A percentile compares a stretch with the other conserved stretches of the same genome.
Evolutionary conservation across 2,797 vertebrate species (phyloP).

Genomic region (Coregonus ussuriensis): DNA sequence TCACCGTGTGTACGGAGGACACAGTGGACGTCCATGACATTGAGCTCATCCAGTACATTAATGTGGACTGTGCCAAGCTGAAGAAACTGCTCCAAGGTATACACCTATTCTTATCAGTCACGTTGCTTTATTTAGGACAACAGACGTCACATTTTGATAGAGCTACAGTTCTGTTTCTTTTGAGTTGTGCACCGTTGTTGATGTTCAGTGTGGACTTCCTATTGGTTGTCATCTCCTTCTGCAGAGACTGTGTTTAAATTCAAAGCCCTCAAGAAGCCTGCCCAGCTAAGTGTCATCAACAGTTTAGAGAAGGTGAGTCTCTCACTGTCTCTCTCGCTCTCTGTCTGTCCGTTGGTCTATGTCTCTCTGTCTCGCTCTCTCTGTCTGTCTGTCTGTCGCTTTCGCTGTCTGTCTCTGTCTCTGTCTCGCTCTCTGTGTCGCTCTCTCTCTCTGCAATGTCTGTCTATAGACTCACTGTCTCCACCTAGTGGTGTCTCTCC

Average conservation of each 20-base stretch:
- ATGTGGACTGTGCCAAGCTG: constrained; percentile 85
- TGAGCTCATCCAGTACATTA: constrained; percentile 88
- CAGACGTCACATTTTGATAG: constrained; percentile 47
- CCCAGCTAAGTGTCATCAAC: constrained; percentile 87
- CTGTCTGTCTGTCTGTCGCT: constrained; percentile 47
- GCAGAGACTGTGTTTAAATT: constrained; percentile 88
- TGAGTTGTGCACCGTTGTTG: not conserved
- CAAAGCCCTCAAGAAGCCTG: constrained; percentile 85
- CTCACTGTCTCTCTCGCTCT: not conserved
- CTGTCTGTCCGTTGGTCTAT: constrained; percentile 48
- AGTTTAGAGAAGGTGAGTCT: constrained; percentile 84
- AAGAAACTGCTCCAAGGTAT: constrained; percentile 83
- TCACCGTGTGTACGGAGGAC: constrained; percentile 87
- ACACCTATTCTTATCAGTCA: constrained; percentile 30
- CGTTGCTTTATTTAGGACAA: constrained; percentile 52
- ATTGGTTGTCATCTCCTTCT: constrained; percentile 16
- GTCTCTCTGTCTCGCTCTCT: not conserved
- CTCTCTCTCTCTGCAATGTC: constrained; percentile 57
- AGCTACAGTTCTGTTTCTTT: constrained; percentile 28
- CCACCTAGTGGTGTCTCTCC: constrained; percentile 68
- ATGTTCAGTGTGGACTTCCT: not conserved
- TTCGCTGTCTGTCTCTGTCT: constrained; percentile 54
- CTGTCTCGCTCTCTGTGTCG: constrained; percentile 12
- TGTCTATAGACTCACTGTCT: constrained; percentile 50
- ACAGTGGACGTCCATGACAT: constrained; percentile 89